Conservation (phyloP, 2,113 vertebrate species). For the Alligator sinensis region DNA sequence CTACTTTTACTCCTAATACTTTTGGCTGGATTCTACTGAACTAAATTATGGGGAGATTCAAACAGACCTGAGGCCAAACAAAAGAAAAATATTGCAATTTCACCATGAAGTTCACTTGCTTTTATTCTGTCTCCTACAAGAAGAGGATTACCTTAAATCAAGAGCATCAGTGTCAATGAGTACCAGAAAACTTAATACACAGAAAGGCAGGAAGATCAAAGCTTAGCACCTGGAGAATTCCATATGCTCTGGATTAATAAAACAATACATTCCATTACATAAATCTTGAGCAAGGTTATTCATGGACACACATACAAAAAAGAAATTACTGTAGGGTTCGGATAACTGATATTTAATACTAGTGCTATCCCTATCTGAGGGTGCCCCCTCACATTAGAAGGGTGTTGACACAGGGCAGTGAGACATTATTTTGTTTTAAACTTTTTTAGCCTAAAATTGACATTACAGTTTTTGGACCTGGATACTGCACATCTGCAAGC, state of each 20-base stretch:
- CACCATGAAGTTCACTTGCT: conserved; percentile 65
- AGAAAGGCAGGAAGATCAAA: conserved; percentile 80
- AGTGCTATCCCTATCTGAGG: conserved; percentile 62
- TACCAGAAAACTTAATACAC: conserved; percentile 75
- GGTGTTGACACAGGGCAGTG: conserved; percentile 84
- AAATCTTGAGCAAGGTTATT: conserved; percentile 78
- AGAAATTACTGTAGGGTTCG: conserved; percentile 78
- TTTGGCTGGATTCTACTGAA: conserved; percentile 70
- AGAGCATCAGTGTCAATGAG: conserved; percentile 78
- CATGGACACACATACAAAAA: conserved; percentile 61
- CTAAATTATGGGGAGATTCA: conserved; percentile 65
- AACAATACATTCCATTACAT: conserved; percentile 77
- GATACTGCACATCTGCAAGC: conserved; percentile 89
- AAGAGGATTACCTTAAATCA: conserved; percentile 79
- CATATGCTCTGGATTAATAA: conserved; percentile 82
- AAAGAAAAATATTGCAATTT: conserved; percentile 59
- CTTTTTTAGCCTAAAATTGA: conserved; percentile 82
- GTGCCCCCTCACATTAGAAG: conserved; percentile 42
- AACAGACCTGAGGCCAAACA: conserved; percentile 62
- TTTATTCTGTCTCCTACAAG: conserved; percentile 47
- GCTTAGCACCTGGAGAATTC: conserved; percentile 82
- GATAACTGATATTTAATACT: conserved; percentile 77
- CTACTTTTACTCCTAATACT: conserved; percentile 73
- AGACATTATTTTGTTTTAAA: conserved; percentile 86
- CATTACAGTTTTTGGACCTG: conserved; percentile 84